Evolutionary conservation across 92 coral and sea anemone species (phyloP).

Genomic region (Metridium senile): DNA sequence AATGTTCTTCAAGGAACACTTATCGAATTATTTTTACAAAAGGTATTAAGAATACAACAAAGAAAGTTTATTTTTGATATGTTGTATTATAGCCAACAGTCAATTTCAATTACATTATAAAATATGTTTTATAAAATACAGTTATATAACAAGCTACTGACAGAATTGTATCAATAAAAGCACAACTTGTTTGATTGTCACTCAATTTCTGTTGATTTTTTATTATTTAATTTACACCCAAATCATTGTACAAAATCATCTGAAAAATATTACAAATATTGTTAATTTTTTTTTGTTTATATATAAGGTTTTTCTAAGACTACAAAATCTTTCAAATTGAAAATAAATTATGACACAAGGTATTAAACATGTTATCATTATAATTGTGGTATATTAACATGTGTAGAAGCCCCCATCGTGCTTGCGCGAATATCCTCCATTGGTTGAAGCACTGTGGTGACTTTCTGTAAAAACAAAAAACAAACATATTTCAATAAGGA

Average conservation of each 20-base stretch:
- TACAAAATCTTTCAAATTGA: not conserved
- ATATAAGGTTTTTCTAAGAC: not conserved
- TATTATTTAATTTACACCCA: not conserved
- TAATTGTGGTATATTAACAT: constrained; percentile 49
- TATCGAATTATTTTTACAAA: no score
- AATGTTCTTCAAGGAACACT: no score
- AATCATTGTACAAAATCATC: constrained; percentile 12
- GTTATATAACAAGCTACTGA: no score
- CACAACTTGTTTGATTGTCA: not conserved
- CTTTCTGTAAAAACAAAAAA: constrained; percentile 66
- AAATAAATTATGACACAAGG: not conserved
- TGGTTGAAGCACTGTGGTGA: constrained; percentile 98
- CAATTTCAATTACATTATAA: no score
- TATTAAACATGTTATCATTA: not conserved
- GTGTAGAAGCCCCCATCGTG: constrained; percentile 98
- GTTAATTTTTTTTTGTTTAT: not conserved
- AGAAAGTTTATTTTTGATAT: no score
- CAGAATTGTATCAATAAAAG: no score
- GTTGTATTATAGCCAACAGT: no score
- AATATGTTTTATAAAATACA: no score
- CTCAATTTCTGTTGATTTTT: not conserved
- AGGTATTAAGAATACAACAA: no score
- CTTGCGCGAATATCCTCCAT: constrained; percentile 97
- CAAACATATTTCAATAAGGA: not conserved
- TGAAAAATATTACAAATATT: constrained; percentile 6